Evolutionary conservation across 2,113 vertebrate genomes (phyloP).

Genomic region (Rhodinocichla rosea): DNA sequence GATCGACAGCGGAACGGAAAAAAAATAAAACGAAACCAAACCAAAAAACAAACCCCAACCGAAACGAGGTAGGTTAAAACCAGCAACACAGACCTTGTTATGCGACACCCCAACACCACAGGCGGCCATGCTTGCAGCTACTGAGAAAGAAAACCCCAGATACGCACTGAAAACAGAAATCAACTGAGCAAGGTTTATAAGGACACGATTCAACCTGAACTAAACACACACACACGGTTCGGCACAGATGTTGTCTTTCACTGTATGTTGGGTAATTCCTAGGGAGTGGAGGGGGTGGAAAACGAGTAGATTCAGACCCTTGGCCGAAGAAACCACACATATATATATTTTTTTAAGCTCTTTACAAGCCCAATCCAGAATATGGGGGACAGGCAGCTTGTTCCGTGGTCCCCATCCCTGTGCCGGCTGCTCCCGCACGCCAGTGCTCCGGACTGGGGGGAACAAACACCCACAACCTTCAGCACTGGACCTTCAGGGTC

Average conservation of each 20-base stretch:
- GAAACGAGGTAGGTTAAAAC: constrained; percentile 89
- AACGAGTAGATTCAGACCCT: constrained; percentile 65
- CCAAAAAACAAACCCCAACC: constrained; percentile 61
- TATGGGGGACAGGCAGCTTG: neutral
- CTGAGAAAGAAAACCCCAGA: constrained; percentile 73
- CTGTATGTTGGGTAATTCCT: constrained; percentile 73
- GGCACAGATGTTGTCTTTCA: constrained; percentile 76
- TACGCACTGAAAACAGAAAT: constrained; percentile 74
- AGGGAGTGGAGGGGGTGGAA: constrained; percentile 54
- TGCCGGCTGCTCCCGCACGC: neutral
- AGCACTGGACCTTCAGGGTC: neutral
- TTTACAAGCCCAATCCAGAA: constrained; percentile 45
- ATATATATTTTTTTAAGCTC: constrained; percentile 60
- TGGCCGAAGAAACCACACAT: constrained; percentile 62
- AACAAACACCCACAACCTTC: neutral
- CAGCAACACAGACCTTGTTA: constrained; percentile 79
- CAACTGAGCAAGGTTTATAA: constrained; percentile 78
- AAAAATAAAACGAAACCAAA: neutral
- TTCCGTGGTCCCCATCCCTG: neutral
- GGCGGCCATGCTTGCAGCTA: constrained; percentile 82
- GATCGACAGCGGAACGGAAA: constrained; percentile 71
- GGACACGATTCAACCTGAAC: constrained; percentile 78
- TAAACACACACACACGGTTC: constrained; percentile 79
- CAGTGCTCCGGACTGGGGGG: neutral
- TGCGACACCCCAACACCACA: constrained; percentile 79